Base-by-base conservation (phyloP, 2,113 vertebrate species). In the Macroglossus sobrinus region DNA sequence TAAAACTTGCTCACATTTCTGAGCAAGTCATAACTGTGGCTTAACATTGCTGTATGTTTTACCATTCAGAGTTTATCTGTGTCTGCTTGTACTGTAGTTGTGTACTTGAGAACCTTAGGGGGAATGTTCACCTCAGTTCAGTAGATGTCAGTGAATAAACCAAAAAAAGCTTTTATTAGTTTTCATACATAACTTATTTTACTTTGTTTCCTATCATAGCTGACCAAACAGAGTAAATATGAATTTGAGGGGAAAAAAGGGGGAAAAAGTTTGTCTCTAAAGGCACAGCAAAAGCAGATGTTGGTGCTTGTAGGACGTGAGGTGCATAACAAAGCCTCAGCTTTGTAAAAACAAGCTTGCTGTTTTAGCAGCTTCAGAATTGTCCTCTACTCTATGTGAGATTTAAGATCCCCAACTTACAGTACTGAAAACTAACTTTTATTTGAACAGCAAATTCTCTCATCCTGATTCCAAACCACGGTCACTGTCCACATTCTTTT, bases 331-430 rank as follows among this genome's bases (percentile, higher is more conserved):
- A 94, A 95, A 97, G 87, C 43, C 57, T n/a, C 87, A 90, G 79
- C 84, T 95, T 96, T 94, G 64, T 89, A 89, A 95, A 96, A 96
- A 91, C 72, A 88, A 96, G 53, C 71, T 91, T 96, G 84, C 90
- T 96, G 80, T 90, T 96, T 94, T 84, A 85, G 74, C 59, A 96
- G 79, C 71, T 96, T 88, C 47, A 66, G 64, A 92, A 96, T 92
- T 92, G 69, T 90, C 74, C 87, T 96, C 35, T 22, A 57, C 90
- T 85, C 79, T 84, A 88, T 85, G 71, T 84, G 87, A 97, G 66
- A 43, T 97, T 84, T 76, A 75, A 92, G 33, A 63, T 22, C 35
- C 45, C 47, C 47, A 94, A 74, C 50, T 85, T 69, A 47, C 33
- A 89, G 82, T 35, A 84, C 5, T 30, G 47, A 89, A 94, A 66